A percentile compares a stretch with the other conserved stretches of the same genome.
These are phyloP conservation scores for Pedetes capensis DNA, from an alignment of 2,113 vertebrate species.

Conservation along the genomic window DNA sequence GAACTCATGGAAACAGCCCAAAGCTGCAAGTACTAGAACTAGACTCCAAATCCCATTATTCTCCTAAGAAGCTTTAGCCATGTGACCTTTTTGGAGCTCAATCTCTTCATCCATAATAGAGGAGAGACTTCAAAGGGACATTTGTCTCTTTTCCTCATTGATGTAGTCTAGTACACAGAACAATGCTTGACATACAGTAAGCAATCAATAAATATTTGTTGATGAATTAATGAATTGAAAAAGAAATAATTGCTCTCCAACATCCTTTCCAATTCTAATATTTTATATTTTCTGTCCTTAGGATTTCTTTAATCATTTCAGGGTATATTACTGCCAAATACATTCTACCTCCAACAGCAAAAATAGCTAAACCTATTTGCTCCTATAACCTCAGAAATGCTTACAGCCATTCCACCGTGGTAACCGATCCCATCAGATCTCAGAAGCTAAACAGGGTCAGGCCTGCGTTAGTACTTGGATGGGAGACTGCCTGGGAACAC, in stretches of 20 bases:
- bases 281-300: neutral
- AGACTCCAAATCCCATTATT: neutral
- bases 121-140: neutral
- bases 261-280: neutral
- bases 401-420: too few relatives aligned
- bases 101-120: neutral
- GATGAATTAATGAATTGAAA: neutral
- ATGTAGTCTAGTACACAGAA: neutral
- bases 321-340: conserved; percentile 6
- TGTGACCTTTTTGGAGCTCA: neutral
- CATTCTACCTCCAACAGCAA: neutral
- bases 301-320: neutral
- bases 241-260: neutral
- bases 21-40: neutral
- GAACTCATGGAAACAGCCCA: neutral
- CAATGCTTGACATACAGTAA: neutral
- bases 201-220: neutral
- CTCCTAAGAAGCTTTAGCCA: neutral
- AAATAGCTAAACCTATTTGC: neutral
- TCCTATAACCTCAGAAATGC: conserved; percentile 7
- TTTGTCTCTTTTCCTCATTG: neutral
- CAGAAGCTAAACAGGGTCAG: too few relatives aligned
- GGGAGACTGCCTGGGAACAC: too few relatives aligned
- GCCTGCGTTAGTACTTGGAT: too few relatives aligned
- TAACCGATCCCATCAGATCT: too few relatives aligned